A percentile compares a stretch with the other conserved stretches of the same genome.
These are phyloP conservation scores for Trichomycterus rosablanca DNA, from an alignment of 2,113 vertebrate genomes.

Conservation along the genomic window DNA sequence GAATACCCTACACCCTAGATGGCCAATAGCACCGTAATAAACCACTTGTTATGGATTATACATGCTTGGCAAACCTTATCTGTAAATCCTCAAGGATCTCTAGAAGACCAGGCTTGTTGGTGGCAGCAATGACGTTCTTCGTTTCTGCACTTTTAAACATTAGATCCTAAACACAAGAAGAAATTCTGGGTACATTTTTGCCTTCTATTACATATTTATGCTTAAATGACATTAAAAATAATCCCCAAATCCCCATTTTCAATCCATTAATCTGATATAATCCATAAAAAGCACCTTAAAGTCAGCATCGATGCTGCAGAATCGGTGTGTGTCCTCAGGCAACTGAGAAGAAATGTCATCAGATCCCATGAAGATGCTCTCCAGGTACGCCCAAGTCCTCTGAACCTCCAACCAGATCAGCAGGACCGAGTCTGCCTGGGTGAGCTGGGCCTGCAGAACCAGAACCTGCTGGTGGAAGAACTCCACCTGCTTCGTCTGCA, in stretches of 20 bases:
- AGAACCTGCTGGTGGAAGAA: slow-evolving; percentile 72
- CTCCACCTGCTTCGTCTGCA: slow-evolving; percentile 71
- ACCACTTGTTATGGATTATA: neutral
- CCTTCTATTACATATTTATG: neutral
- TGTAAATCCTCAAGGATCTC: slow-evolving; percentile 73
- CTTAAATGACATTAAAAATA: too few relatives aligned
- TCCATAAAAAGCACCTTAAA: slow-evolving; percentile 85
- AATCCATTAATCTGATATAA: too few relatives aligned
- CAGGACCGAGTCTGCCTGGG: slow-evolving; percentile 66
- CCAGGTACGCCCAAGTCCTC: slow-evolving; percentile 67
- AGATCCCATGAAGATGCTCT: slow-evolving; percentile 77
- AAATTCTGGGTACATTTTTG: slow-evolving; percentile 2
- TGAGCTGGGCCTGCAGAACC: slow-evolving; percentile 69
- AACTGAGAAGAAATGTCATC: slow-evolving; percentile 75
- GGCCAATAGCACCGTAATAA: neutral
- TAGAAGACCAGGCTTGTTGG: slow-evolving; percentile 64
- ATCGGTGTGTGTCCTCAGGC: slow-evolving; percentile 65
- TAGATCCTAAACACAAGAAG: slow-evolving; percentile 56
- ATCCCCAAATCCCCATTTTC: too few relatives aligned
- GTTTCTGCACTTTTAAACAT: slow-evolving; percentile 69
- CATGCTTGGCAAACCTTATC: slow-evolving; percentile 59
- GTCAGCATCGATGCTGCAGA: slow-evolving; percentile 66
- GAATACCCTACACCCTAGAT: too few relatives aligned
- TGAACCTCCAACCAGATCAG: slow-evolving; percentile 79
- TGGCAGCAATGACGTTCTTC: slow-evolving; percentile 74